Percentiles rank a stretch among this genome's conserved stretches.
Conservation (phyloP, 2,113 vertebrate genomes). For the Cygnus atratus region DNA sequence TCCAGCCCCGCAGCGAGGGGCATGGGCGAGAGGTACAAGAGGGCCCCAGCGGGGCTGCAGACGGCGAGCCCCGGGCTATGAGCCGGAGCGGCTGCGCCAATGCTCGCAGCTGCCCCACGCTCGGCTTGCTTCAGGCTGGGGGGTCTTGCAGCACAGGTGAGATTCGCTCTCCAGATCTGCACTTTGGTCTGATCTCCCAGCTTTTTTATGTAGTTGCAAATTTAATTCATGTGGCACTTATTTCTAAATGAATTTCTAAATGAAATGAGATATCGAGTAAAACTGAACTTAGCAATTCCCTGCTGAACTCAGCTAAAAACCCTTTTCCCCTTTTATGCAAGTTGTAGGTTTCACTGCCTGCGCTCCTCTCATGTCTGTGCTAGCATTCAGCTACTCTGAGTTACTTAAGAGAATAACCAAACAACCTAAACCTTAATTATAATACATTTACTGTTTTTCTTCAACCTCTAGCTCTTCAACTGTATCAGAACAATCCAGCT, state of each 20-base stretch:
- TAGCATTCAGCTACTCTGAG: background rate
- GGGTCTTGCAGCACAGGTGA: background rate
- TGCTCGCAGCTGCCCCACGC: background rate
- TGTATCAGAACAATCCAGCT: background rate
- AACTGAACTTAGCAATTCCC: background rate
- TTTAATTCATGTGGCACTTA: background rate
- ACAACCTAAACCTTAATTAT: background rate
- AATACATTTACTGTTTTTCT: background rate
- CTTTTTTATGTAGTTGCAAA: background rate
- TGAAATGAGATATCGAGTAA: background rate
- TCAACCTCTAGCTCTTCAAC: background rate
- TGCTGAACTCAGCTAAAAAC: background rate
- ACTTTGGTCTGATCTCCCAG: background rate
- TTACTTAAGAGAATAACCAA: background rate
- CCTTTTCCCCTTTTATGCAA: background rate
- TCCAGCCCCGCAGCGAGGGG: fast-evolving
- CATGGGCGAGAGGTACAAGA: fast-evolving
- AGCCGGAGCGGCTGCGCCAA: background rate
- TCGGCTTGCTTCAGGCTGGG: background rate
- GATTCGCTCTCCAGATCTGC: background rate
- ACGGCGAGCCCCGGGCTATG: background rate
- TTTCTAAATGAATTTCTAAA: background rate
- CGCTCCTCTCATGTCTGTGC: background rate
- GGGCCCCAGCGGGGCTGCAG: background rate
- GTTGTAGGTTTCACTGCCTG: background rate